Evolutionary conservation across 2,113 vertebrate species (phyloP).

Genomic region (Gallinago paraguaiae): DNA sequence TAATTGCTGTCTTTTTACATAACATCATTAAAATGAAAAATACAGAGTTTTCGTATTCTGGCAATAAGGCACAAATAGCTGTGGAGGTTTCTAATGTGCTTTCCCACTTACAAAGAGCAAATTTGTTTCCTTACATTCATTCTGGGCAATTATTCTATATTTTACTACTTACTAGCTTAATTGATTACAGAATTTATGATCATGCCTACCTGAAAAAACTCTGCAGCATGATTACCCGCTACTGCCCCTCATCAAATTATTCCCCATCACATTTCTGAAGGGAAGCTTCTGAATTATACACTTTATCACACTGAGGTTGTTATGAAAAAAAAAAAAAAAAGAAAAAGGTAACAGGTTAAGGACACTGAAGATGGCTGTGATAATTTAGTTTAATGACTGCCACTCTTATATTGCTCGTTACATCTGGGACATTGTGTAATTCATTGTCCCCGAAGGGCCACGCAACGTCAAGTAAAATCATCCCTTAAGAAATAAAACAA

Average conservation of each 20-base stretch:
- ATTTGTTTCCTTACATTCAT: not conserved
- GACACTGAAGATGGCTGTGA: not conserved
- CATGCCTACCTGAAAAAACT: not conserved
- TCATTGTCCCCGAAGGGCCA: conserved; percentile 32
- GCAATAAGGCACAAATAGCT: not conserved
- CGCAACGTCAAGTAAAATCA: conserved; percentile 36
- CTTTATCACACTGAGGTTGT: not conserved
- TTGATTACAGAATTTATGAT: conserved; percentile 19
- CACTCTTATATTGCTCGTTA: not conserved
- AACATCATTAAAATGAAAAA: not conserved
- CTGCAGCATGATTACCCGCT: not conserved
- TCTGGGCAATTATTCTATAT: not conserved
- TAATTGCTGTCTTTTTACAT: not conserved
- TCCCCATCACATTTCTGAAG: not conserved
- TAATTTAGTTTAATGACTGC: conserved; percentile 20
- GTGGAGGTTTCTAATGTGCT: not conserved
- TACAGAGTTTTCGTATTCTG: not conserved
- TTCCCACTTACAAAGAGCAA: not conserved
- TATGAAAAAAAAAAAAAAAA: not conserved
- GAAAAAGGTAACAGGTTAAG: not conserved
- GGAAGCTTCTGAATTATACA: not conserved
- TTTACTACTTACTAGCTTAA: not conserved
- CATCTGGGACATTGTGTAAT: not conserved
- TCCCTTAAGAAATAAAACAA: not conserved
- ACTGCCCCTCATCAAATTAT: not conserved